phyloP scores from a whole-genome alignment of 2,797 vertebrate species.

The Mormyrops boulengeri region DNA sequence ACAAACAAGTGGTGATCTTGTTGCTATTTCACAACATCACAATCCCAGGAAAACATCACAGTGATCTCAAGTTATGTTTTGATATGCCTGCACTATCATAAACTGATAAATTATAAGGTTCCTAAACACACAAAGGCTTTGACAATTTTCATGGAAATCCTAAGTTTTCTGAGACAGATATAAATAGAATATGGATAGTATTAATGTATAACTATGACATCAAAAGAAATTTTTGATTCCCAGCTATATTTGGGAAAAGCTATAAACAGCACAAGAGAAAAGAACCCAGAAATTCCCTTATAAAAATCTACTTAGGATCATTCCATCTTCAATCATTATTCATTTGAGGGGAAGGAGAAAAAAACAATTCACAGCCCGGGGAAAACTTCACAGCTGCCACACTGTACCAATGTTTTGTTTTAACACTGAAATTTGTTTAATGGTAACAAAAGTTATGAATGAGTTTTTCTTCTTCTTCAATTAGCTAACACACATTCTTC shows the following conservation, averaged over 20 bases:
- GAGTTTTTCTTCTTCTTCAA: not conserved
- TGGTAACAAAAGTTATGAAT: not conserved
- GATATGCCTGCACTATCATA: not conserved
- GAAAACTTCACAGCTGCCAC: not conserved
- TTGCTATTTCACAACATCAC: not conserved
- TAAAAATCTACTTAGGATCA: not conserved
- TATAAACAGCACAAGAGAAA: not conserved
- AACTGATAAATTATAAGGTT: not conserved
- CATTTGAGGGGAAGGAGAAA: not conserved
- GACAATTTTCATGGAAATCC: not conserved
- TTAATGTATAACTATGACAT: not conserved
- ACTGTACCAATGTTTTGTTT: not conserved
- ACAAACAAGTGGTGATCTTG: constrained; percentile 50
- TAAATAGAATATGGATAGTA: not conserved
- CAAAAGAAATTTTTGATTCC: not conserved
- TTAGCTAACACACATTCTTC: not conserved
- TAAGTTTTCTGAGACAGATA: not conserved
- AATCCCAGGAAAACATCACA: not conserved
- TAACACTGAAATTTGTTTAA: not conserved
- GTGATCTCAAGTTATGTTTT: not conserved
- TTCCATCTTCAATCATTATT: not conserved
- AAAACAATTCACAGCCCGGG: not conserved
- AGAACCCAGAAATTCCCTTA: not conserved
- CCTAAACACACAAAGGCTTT: not conserved
- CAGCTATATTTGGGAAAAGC: not conserved